These are phyloP conservation scores for Laticauda colubrina DNA, from an alignment of 2,113 vertebrate species.

Conservation along the genomic window DNA sequence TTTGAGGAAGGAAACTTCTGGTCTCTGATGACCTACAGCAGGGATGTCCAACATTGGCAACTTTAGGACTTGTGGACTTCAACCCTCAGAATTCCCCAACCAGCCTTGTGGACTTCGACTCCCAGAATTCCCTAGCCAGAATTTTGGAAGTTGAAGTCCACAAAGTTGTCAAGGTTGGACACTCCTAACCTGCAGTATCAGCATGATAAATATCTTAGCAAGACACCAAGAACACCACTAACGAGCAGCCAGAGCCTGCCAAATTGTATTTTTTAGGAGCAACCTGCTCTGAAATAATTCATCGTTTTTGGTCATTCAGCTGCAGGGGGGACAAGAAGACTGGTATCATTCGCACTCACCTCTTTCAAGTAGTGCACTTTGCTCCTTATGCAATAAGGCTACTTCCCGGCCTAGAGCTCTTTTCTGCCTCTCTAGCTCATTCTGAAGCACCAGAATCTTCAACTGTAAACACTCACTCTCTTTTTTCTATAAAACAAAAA, in stretches of 20 bases:
- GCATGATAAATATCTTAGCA: background rate
- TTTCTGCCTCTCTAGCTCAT: constrained; percentile 91
- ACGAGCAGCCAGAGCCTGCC: too few species aligned
- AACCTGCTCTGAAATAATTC: background rate
- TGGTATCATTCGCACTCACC: constrained; percentile 62
- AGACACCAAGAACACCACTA: background rate
- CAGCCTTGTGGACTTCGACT: too few species aligned
- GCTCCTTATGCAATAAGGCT: constrained; percentile 83
- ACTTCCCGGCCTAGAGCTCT: constrained; percentile 84
- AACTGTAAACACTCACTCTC: constrained; percentile 92
- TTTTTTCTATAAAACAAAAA: constrained; percentile 81
- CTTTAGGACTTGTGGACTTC: too few species aligned
- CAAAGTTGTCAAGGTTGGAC: too few species aligned
- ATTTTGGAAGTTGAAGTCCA: too few species aligned
- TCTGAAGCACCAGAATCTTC: constrained; percentile 87
- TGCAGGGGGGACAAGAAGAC: background rate
- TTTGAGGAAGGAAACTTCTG: background rate
- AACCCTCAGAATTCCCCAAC: too few species aligned
- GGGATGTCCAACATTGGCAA: background rate
- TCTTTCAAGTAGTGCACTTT: constrained; percentile 78
- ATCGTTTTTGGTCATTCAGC: background rate
- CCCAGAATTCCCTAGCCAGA: too few species aligned
- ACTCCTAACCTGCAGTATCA: background rate
- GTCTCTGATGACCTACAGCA: background rate
- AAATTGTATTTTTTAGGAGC: too few species aligned